phyloP scores from a whole-genome alignment of 2,888 invertebrate species.

The Nephrotoma flavescens region DNA sequence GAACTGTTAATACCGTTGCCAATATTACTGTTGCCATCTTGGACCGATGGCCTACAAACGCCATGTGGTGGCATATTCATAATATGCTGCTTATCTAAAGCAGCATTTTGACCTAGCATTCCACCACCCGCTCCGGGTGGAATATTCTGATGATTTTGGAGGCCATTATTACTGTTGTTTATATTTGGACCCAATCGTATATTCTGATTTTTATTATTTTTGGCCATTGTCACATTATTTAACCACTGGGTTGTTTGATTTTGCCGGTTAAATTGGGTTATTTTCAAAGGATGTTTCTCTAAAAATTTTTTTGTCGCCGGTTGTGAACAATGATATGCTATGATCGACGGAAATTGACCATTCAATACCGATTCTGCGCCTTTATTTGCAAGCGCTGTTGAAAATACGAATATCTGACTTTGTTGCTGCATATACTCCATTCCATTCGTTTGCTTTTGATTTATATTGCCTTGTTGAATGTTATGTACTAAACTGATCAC shows the following conservation, averaged over 20 bases:
- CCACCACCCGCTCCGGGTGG: background rate
- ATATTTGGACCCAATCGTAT: slow-evolving; percentile 17
- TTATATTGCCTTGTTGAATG: background rate
- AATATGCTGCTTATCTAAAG: background rate
- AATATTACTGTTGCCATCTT: slow-evolving; percentile 3
- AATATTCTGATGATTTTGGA: background rate
- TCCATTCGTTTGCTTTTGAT: background rate
- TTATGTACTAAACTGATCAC: background rate
- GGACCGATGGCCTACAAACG: background rate
- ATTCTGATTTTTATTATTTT: slow-evolving; percentile 45
- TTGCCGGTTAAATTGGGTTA: slow-evolving; percentile 72
- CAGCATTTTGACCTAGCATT: background rate
- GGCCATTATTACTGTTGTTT: background rate
- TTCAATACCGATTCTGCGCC: slow-evolving; percentile 85
- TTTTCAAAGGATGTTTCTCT: slow-evolving; percentile 86
- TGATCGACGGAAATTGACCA: slow-evolving; percentile 81
- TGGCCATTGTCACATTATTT: slow-evolving; percentile 61
- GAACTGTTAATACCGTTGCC: slow-evolving; percentile 22
- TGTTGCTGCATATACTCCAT: slow-evolving; percentile 74
- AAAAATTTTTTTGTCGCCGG: slow-evolving; percentile 89
- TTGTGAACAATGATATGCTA: slow-evolving; percentile 90
- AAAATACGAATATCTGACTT: slow-evolving; percentile 96
- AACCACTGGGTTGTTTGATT: slow-evolving; percentile 63
- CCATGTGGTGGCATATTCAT: background rate
- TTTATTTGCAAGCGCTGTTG: slow-evolving; percentile 84